Percentiles rank a stretch among this genome's conserved stretches.
Conservation (phyloP, 1,140 invertebrate genomes). For the Schlechtendalia chinensis region DNA sequence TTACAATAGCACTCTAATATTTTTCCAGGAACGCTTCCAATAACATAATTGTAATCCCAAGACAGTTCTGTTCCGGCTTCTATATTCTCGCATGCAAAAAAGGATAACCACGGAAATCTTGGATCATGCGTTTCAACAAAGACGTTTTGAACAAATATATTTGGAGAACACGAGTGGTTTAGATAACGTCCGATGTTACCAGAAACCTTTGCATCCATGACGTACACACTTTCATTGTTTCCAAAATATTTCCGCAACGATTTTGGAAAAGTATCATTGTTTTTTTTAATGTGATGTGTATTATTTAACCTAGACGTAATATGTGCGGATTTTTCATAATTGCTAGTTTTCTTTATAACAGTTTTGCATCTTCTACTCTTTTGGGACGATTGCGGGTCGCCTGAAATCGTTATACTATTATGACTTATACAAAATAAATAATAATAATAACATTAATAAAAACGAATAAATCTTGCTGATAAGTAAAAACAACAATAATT, state of each 20-base stretch:
- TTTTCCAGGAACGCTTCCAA: conserved; percentile 89
- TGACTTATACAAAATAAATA: neutral
- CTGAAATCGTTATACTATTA: neutral
- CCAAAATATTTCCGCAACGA: conserved; percentile 24
- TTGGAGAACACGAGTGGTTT: conserved; percentile 93
- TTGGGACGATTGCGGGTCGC: too few relatives aligned
- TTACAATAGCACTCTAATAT: conserved; percentile 86
- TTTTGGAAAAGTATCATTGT: neutral
- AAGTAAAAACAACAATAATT: neutral
- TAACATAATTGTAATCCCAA: conserved; percentile 97
- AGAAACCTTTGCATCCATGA: conserved; percentile 94
- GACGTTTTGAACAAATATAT: conserved; percentile 96
- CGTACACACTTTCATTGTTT: conserved; percentile 54
- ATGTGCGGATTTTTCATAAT: neutral
- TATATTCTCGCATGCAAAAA: conserved; percentile 85
- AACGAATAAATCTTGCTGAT: too few relatives aligned
- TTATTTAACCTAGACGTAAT: neutral
- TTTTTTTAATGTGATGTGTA: neutral
- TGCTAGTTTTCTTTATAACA: neutral
- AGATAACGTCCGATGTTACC: conserved; percentile 95
- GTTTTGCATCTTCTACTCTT: neutral
- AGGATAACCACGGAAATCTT: conserved; percentile 94
- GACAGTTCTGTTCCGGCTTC: conserved; percentile 89
- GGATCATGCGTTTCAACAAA: conserved; percentile 97
- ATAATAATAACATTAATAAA: too few relatives aligned